Evolutionary conservation across 1,140 invertebrate genomes (phyloP).

Genomic region (Danaus plexippus): DNA sequence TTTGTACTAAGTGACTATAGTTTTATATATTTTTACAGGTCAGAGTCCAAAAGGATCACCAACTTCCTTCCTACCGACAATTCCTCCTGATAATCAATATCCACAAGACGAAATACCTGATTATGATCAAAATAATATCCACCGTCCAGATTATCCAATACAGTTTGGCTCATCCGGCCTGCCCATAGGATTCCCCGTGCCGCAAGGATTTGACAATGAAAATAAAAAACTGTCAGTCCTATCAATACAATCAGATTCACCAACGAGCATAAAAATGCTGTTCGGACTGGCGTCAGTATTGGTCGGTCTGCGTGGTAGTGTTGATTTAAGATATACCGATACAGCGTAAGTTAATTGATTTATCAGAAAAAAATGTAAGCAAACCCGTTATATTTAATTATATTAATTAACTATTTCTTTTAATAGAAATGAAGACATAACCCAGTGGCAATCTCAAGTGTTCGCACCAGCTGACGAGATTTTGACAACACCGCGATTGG

Average conservation of each 20-base stretch:
- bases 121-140: constrained; percentile 53
- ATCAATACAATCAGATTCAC: constrained; percentile 81
- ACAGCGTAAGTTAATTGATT: constrained; percentile 72
- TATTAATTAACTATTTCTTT: constrained; percentile 11
- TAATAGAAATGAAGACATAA: constrained; percentile 77
- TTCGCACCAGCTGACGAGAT: constrained; percentile 88
- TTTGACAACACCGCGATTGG: constrained; percentile 86
- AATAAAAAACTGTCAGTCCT: constrained; percentile 75
- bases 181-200: constrained; percentile 40
- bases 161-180: constrained; percentile 33
- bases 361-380: not conserved
- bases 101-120: constrained; percentile 46
- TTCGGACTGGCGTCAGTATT: constrained; percentile 86
- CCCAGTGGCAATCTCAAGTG: constrained; percentile 85
- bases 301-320: constrained; percentile 87
- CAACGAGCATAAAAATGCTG: constrained; percentile 82
- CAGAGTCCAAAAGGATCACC: constrained; percentile 29
- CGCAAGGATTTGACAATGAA: constrained; percentile 36
- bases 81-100: constrained; percentile 45
- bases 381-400: no score
- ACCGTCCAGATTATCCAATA: constrained; percentile 35
- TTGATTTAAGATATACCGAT: constrained; percentile 87
- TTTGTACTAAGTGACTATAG: constrained; percentile 1
- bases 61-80: constrained; percentile 53
- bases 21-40: constrained; percentile 31